A percentile compares a stretch with the other conserved stretches of the same genome.
These are phyloP conservation scores for Calliphora vomitoria DNA, from an alignment of 2,888 invertebrate species.

Conservation along the genomic window DNA sequence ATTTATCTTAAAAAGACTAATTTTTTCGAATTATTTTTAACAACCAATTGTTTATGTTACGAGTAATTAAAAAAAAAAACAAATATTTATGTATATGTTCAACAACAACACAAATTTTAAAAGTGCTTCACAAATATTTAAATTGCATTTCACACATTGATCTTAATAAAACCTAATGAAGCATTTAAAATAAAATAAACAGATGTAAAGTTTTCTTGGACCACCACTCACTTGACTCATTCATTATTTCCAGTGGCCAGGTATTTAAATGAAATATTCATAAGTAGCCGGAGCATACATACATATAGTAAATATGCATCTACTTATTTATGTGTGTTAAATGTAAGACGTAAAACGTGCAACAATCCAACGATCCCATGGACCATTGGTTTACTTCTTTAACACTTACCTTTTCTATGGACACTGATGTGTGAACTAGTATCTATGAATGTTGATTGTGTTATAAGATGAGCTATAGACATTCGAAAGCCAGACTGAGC, in stretches of 20 bases:
- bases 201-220: slow-evolving; percentile 33
- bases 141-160: slow-evolving; percentile 65
- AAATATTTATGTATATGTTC: not conserved
- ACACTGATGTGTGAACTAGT: not conserved
- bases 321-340: not conserved
- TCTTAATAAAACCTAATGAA: slow-evolving; percentile 71
- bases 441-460: not conserved
- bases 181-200: slow-evolving; percentile 65
- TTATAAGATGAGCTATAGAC: slow-evolving; percentile 15
- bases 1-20: not conserved
- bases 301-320: no score
- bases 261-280: not conserved
- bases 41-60: slow-evolving; percentile 7
- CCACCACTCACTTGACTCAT: slow-evolving; percentile 10
- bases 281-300: not conserved
- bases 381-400: not conserved
- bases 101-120: not conserved
- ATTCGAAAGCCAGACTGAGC: slow-evolving; percentile 24
- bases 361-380: not conserved
- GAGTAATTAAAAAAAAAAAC: slow-evolving; percentile 5
- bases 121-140: slow-evolving; percentile 43
- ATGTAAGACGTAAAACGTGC: slow-evolving; percentile 14
- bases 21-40: not conserved
- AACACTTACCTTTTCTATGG: slow-evolving; percentile 19
- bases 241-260: not conserved